phyloP scores from a whole-genome alignment of 1,140 invertebrate genomes.

The Apis dorsata region DNA sequence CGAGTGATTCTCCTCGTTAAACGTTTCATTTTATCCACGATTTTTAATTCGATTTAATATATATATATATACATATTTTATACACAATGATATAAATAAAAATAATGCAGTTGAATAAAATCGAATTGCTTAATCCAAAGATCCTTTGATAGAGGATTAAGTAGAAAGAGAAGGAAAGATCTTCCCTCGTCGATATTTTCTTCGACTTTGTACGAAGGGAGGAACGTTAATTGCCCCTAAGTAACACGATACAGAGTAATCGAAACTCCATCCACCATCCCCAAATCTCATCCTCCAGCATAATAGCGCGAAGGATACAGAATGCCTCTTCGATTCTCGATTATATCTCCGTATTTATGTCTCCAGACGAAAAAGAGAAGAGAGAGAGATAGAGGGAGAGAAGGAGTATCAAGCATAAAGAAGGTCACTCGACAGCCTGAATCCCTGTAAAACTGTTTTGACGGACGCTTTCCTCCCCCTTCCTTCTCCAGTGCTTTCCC shows the following conservation, averaged over 20 bases:
- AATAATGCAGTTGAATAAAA: too few species aligned
- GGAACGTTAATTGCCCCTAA: not conserved
- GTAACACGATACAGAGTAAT: slow-evolving; percentile 11
- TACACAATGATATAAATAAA: too few species aligned
- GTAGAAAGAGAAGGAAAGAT: too few species aligned
- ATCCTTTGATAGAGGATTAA: too few species aligned
- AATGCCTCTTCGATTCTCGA: not conserved
- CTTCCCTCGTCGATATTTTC: too few species aligned
- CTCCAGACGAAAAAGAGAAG: too few species aligned
- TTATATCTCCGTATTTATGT: not conserved
- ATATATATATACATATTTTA: too few species aligned
- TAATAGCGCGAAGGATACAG: not conserved
- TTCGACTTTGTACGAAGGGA: not conserved
- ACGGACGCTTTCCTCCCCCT: slow-evolving; percentile 20
- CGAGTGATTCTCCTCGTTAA: not conserved
- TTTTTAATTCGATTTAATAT: too few species aligned
- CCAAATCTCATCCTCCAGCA: not conserved
- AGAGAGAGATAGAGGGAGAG: too few species aligned
- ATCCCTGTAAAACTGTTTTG: slow-evolving; percentile 43
- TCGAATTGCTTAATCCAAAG: too few species aligned
- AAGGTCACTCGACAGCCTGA: slow-evolving; percentile 23
- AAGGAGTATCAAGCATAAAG: slow-evolving; percentile 3
- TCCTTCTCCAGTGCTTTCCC: slow-evolving; percentile 42
- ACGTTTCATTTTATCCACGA: not conserved
- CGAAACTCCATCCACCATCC: not conserved